Conservation (phyloP, 2,888 invertebrate genomes). For the Tupiocoris notatus region DNA sequence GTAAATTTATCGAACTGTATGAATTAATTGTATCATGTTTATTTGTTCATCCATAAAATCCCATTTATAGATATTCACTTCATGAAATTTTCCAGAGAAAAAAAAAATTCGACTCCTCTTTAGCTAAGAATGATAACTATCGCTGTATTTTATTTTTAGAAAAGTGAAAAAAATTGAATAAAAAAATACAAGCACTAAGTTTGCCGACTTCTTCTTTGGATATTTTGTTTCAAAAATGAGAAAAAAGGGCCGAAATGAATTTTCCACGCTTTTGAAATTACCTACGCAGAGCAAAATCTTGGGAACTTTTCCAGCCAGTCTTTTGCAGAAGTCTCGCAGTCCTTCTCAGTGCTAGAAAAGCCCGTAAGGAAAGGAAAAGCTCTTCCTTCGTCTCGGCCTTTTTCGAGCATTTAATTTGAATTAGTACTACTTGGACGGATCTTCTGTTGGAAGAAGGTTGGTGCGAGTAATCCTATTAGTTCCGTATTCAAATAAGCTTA, state of each 20-base stretch:
- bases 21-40: too few species aligned
- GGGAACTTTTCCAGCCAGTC: background rate
- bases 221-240: too few species aligned
- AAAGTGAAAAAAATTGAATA: too few species aligned
- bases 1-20: too few species aligned
- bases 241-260: background rate
- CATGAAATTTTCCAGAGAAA: too few species aligned
- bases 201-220: too few species aligned
- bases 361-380: background rate
- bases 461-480: slow-evolving; percentile 6
- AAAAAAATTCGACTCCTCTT: too few species aligned
- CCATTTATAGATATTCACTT: too few species aligned
- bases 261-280: background rate
- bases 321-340: background rate
- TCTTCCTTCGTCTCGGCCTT: background rate
- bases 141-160: too few species aligned
- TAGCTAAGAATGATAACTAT: too few species aligned
- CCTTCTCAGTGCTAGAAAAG: background rate
- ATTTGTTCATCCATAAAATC: too few species aligned
- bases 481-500: slow-evolving; percentile 12
- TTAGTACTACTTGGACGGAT: background rate
- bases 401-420: slow-evolving; percentile 1
- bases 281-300: background rate
- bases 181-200: too few species aligned
- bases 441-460: slow-evolving; percentile 1